A percentile compares a stretch with the other conserved stretches of the same genome.
Conservation (phyloP, 1,140 invertebrate species). For the Rhynchophorus ferrugineus region DNA sequence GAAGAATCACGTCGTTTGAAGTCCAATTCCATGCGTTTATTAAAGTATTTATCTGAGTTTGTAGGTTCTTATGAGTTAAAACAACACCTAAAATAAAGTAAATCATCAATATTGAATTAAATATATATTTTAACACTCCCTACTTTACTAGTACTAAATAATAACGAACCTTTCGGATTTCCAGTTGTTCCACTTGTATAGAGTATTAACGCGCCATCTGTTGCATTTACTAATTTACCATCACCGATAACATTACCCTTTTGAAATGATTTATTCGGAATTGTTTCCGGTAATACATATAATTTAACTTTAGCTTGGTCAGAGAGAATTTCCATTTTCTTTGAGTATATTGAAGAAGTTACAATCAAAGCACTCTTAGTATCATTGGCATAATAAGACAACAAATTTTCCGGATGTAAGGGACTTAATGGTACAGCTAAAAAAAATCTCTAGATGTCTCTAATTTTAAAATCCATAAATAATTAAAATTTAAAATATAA, state of each 20-base stretch:
- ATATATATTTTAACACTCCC: too few species aligned
- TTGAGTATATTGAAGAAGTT: slow-evolving; percentile 55
- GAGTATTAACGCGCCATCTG: slow-evolving; percentile 67
- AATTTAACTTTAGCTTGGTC: slow-evolving; percentile 48
- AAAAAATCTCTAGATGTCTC: slow-evolving; percentile 29
- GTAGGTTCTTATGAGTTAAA: slow-evolving; percentile 68
- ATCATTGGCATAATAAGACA: slow-evolving; percentile 72
- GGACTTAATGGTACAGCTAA: slow-evolving; percentile 62
- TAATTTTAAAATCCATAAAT: neutral
- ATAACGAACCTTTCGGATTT: slow-evolving; percentile 58
- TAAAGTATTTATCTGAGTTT: slow-evolving; percentile 59
- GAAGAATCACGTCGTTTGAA: slow-evolving; percentile 66
- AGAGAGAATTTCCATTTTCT: slow-evolving; percentile 51
- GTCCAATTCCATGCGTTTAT: slow-evolving; percentile 67
- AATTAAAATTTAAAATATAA: neutral
- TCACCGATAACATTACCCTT: slow-evolving; percentile 37
- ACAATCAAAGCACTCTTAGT: slow-evolving; percentile 61
- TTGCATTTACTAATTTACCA: slow-evolving; percentile 48
- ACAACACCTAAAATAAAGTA: slow-evolving; percentile 55
- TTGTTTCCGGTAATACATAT: slow-evolving; percentile 52
- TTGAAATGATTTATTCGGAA: slow-evolving; percentile 40
- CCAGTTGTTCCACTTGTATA: slow-evolving; percentile 86
- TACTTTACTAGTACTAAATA: neutral
- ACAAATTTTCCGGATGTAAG: slow-evolving; percentile 55
- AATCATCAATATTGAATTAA: neutral